Conservation (phyloP, 2,113 vertebrate genomes). For the Recurvirostra avosetta region DNA sequence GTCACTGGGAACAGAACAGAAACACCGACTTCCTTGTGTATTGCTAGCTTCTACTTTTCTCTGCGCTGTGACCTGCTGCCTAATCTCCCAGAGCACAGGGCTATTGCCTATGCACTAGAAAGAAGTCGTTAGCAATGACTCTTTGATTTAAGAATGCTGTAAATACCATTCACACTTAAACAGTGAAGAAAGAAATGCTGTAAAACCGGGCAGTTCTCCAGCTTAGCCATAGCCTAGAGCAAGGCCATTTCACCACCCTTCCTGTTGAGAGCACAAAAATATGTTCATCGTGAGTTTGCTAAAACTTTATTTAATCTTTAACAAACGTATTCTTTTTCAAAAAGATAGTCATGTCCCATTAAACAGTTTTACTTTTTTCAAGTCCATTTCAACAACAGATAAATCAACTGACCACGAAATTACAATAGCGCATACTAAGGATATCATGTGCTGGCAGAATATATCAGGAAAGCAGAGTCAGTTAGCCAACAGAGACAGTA, state of each 20-base stretch:
- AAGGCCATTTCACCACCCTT: not conserved
- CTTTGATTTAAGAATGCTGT: not conserved
- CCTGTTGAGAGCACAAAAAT: not conserved
- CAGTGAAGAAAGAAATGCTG: not conserved
- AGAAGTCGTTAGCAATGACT: not conserved
- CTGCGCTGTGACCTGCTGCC: not conserved
- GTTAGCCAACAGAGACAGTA: not conserved
- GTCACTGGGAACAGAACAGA: not conserved
- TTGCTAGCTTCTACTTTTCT: not conserved
- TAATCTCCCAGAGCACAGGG: not conserved
- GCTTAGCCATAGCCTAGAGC: not conserved
- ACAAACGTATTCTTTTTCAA: not conserved
- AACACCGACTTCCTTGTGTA: not conserved
- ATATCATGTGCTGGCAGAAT: not conserved
- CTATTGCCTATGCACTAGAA: rapidly evolving
- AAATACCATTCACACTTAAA: not conserved
- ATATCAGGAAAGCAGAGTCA: not conserved
- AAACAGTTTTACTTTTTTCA: not conserved
- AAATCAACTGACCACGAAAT: not conserved
- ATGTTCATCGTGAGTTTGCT: not conserved
- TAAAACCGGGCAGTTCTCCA: not conserved
- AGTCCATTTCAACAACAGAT: not conserved
- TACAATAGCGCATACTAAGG: rapidly evolving
- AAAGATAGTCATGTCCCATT: not conserved
- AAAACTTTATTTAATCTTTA: not conserved